Base-by-base conservation (phyloP, 2,113 vertebrate species). In the Atherinomorus stipes region DNA sequence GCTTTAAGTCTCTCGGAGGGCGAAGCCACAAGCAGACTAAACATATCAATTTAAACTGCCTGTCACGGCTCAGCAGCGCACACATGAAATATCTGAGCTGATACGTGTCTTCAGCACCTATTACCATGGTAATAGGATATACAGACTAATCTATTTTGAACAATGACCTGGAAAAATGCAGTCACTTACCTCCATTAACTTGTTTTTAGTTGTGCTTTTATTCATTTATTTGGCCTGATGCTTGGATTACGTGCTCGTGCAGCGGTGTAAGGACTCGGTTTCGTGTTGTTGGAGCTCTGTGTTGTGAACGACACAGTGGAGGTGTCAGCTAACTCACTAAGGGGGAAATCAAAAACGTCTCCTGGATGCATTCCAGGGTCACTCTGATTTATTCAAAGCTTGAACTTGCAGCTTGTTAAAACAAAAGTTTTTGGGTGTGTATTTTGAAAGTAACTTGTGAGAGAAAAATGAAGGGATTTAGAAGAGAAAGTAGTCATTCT, bases 41-140 rank as follows among this genome's bases (percentile, higher is more conserved):
- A 85, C 88, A 88, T 84, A 91, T 91, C 76, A 89, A 89, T 94
- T 90, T 74, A 83, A 85, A 77, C 61, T 4, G 63, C 66, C 77
- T 89, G 86, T 85, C 90, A 84, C 37, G 53, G 70, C 70, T 63
- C 51, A 22, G 15, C 16, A 2, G 79, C 78, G 26, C 49, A 7
- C 3, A 59, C 57, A 78, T 82, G 73, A 89, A 23, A 60, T 72
- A 90, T 89, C 76, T 51, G 60, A 76, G 59, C 69, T n/a, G 72
- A 84, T 54, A 75, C 66, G 28, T 64, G 84, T 85, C 82, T 85
- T 83, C 78, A 67, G 37, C 64, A 56, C 74, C 90, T 66, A 82
- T 90, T 91, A 69, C 86, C 70, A 65, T 47, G 61, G 80, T 84
- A 91, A 90, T 68, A 69, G 67, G 81, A 90, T 76, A 83, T 57